Base-by-base conservation (phyloP, 2,888 invertebrate species). In the Blomia tropicalis region DNA sequence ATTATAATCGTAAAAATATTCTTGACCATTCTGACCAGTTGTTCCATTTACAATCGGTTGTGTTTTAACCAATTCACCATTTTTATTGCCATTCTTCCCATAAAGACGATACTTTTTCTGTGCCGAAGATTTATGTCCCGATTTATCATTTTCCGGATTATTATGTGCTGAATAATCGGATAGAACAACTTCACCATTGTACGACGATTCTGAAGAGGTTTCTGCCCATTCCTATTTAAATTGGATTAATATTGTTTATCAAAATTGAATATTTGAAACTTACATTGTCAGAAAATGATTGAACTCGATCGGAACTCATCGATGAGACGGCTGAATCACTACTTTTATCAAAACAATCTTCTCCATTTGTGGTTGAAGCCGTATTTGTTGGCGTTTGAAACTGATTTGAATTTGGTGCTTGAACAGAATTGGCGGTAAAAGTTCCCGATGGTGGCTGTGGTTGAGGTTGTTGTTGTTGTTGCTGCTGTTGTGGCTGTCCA, bases 311-410 rank as follows among this genome's bases (percentile, higher is more conserved):
- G 71, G 90, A 89, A 1, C 88, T 88, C 87, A 90, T 87, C 1
- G 89, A 89, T 65, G 89, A 89, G 36, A 89, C 89, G 0, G 89
- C 89, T 71, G 88, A 88, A 74, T 90, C 90, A 62, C 87, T 87
- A 19, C 87, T 87, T 0, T 87, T 85, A 72, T 90, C 85, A 75
- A 84, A 69, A 36, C 71, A 68, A 74, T 85, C 76, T 69, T 80
- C 80, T 44, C 75, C 72, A 4, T 73, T 29, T 27, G 54, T 41
- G 25, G 14, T 14, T 19, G 53, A 25, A 23, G 25, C 25, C 23
- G 23, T 19, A 43, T 51, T 29, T 27, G 27, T 43, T 36, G 44
- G 58, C 14, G 43, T 41, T n/a, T 30, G 36, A 17, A 23, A 30
- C 47, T 61, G 63, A 47, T 47, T 32, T 43, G 17, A 22, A 19